Evolutionary conservation across 2,113 vertebrate species (phyloP).

Genomic region (Glaucomys volans): DNA sequence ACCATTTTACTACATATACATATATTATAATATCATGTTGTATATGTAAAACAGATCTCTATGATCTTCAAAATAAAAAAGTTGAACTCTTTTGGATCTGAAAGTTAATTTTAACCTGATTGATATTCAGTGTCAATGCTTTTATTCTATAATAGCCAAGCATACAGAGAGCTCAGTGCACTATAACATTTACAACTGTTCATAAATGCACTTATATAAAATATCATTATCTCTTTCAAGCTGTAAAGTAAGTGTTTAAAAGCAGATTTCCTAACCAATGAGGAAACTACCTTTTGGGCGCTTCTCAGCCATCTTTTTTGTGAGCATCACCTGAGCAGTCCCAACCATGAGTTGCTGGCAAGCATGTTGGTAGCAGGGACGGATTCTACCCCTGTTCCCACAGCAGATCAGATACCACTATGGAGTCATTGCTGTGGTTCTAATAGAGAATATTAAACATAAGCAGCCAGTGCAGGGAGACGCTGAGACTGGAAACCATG

Average conservation of each 20-base stretch:
- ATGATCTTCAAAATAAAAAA: slow-evolving; percentile 47
- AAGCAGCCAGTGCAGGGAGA: not conserved
- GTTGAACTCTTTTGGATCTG: slow-evolving; percentile 28
- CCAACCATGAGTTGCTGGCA: not conserved
- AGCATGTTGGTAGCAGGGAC: not conserved
- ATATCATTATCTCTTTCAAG: not conserved
- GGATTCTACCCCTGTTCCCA: not conserved
- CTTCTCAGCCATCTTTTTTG: not conserved
- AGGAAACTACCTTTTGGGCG: not conserved
- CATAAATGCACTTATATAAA: slow-evolving; percentile 6
- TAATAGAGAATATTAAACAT: not conserved
- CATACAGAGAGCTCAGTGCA: slow-evolving; percentile 19
- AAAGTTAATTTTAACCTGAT: slow-evolving; percentile 63
- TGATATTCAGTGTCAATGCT: slow-evolving; percentile 15
- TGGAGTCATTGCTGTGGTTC: not conserved
- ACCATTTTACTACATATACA: not conserved
- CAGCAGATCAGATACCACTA: not conserved
- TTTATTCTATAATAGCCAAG: slow-evolving; percentile 14
- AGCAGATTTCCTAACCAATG: not conserved
- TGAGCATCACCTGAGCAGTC: not conserved
- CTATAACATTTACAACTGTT: slow-evolving; percentile 12
- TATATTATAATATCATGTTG: not conserved
- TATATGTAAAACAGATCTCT: slow-evolving; percentile 26
- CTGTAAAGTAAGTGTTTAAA: not conserved
- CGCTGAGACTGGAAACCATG: not conserved